Conservation (phyloP, 2,113 vertebrate species). For the Xiphias gladius region DNA sequence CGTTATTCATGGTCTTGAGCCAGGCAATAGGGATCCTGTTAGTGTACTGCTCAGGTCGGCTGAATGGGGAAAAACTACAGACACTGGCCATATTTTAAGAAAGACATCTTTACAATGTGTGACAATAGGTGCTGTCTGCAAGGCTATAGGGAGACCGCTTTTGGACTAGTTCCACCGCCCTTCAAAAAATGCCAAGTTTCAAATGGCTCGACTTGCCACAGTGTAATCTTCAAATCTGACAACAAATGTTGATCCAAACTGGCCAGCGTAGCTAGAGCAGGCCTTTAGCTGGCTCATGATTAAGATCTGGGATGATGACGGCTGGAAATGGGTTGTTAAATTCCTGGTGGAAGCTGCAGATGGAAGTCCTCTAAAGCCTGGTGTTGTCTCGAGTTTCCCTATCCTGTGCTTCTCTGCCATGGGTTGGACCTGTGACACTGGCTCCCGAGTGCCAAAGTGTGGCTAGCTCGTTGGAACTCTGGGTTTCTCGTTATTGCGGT, state of each 20-base stretch:
- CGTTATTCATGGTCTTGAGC: conserved; percentile 53
- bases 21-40: conserved; percentile 29
- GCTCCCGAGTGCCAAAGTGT: conserved; percentile 39
- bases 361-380: conserved; percentile 62
- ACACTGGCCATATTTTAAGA: neutral
- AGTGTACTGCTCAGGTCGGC: conserved; percentile 33
- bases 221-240: conserved; percentile 37
- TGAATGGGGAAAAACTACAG: conserved; percentile 27
- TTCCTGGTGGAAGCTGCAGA: conserved; percentile 62
- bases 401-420: conserved; percentile 15
- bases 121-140: neutral
- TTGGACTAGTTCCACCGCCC: neutral
- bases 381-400: conserved; percentile 62
- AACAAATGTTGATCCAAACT: conserved; percentile 19
- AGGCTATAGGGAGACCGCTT: neutral
- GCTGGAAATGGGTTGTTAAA: conserved; percentile 56
- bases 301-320: conserved; percentile 49
- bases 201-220: neutral
- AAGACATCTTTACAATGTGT: neutral
- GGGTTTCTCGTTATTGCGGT: conserved; percentile 50
- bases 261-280: neutral
- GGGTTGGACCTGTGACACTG: conserved; percentile 59
- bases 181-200: conserved; percentile 2
- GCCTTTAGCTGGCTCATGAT: conserved; percentile 16
- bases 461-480: conserved; percentile 34